Evolutionary conservation across 1,140 invertebrate genomes (phyloP), one percentile per base, ranked within the genome.

Genomic region (Lepidurus apus): DNA sequence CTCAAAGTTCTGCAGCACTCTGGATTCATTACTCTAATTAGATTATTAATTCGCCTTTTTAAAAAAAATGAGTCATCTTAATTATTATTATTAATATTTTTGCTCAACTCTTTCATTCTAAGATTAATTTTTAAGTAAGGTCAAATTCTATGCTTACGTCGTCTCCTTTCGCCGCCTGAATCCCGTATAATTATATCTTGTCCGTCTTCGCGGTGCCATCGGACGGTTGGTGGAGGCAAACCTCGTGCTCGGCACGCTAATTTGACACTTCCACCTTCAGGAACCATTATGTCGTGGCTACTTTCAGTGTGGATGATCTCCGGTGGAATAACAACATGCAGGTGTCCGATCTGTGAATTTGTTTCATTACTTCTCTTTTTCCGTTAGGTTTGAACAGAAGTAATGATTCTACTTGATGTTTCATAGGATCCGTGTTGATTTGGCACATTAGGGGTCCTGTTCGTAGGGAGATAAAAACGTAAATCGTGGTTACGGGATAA

Each of bases 391-490:
- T 34, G 4, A 34, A 34, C 34, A 34, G 3, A 34, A 34, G 42
- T 45, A 21, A 42, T 79, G 47, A 43, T 13, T 87, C 88, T 86
- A 95, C 93, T 89, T 94, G 93, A 85, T 91, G 93, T 82, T 91
- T 90, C 93, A 95, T 95, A 7, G 94, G 94, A 83, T 95, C 93
- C 5, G 94, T 95, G 84, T 96, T 96, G 81, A 96, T 91, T 86
- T 96, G 94, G 85, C 94, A 96, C 83, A 84, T 85, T 80, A 84
- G 84, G 0, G 81, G 75, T 6, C 81, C 80, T 74, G 1, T 13
- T 65, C 53, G 0, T 34, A 34, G 34, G 34, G 2, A 34, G 21
- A 5, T 0, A 43, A 5, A 79, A 78, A 1, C 80, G 78, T 42
- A 79, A 80, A n/a, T 65, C 0, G 3, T 65, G 3, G 1, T 65